A percentile compares a stretch with the other conserved stretches of the same genome.
These are phyloP conservation scores for Drosophila paulistorum DNA, from an alignment of 1,140 invertebrate species.

Conservation along the genomic window DNA sequence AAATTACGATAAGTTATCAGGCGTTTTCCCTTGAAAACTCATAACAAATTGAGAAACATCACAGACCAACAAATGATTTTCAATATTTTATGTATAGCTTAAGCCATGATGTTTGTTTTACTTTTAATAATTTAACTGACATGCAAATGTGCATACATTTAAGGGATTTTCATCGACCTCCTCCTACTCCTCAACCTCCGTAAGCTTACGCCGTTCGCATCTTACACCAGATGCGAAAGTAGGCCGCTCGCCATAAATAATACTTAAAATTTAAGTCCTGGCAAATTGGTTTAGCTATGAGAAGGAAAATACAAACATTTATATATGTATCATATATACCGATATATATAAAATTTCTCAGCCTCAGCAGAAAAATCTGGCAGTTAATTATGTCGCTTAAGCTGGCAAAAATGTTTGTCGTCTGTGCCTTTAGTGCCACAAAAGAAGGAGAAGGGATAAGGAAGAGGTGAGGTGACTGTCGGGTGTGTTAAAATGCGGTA, in stretches of 20 bases:
- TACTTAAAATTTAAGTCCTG: slow-evolving; percentile 78
- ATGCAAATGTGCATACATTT: neutral
- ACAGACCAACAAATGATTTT: too few species aligned
- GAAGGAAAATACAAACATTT: slow-evolving; percentile 26
- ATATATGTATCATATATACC: slow-evolving; percentile 21
- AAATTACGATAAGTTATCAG: too few species aligned
- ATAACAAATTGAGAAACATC: too few species aligned
- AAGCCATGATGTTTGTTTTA: neutral
- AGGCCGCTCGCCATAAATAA: slow-evolving; percentile 58
- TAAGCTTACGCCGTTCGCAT: neutral
- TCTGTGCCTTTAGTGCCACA: slow-evolving; percentile 6
- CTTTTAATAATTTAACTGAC: neutral
- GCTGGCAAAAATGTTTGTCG: slow-evolving; percentile 42
- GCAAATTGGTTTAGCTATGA: slow-evolving; percentile 72
- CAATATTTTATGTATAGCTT: too few species aligned
- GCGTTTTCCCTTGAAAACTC: too few species aligned
- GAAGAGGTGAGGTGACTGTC: neutral
- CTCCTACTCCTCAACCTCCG: neutral
- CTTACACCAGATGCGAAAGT: slow-evolving; percentile 2
- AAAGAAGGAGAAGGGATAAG: neutral
- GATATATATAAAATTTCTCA: slow-evolving; percentile 28
- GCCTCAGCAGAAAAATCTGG: slow-evolving; percentile 63
- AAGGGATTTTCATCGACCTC: too few species aligned
- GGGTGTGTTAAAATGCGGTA: slow-evolving; percentile 3
- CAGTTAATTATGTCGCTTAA: slow-evolving; percentile 74